These are phyloP conservation scores for Eubucco bourcierii DNA, from an alignment of 2,113 vertebrate genomes.

Conservation along the genomic window DNA sequence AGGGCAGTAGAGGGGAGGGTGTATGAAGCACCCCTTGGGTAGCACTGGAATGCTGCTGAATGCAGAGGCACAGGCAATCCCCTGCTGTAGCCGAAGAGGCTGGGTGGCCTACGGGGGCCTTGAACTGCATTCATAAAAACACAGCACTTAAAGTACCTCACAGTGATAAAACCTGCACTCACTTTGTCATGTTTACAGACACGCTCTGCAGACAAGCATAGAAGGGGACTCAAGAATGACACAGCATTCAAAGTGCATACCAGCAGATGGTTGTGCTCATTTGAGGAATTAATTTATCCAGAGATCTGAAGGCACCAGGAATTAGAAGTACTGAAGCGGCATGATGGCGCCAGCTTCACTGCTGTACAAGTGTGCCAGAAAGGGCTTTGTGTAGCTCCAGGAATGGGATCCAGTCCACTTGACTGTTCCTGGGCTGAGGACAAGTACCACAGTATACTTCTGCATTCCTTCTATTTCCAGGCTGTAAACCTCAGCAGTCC, in stretches of 20 bases:
- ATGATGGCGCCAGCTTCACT: rapidly evolving
- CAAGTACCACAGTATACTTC: background rate
- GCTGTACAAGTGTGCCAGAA: background rate
- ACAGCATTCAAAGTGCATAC: background rate
- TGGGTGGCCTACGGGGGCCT: rapidly evolving
- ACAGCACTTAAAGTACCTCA: rapidly evolving
- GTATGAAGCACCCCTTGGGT: background rate
- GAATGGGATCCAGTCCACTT: background rate
- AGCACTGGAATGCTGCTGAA: background rate
- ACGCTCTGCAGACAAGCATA: background rate
- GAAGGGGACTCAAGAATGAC: background rate
- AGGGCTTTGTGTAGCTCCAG: background rate
- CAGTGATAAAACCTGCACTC: background rate
- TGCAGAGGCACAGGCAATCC: rapidly evolving
- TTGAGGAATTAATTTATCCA: rapidly evolving
- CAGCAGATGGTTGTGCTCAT: rapidly evolving
- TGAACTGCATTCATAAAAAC: background rate
- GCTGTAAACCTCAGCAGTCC: background rate
- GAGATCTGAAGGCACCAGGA: background rate
- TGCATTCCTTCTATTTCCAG: background rate
- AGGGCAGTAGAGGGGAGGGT: background rate
- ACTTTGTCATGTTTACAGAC: rapidly evolving
- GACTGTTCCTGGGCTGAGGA: background rate
- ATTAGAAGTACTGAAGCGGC: rapidly evolving
- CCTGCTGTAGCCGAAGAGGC: background rate